Conservation (phyloP, 2,888 invertebrate species). For the Melipona bicolor region DNA sequence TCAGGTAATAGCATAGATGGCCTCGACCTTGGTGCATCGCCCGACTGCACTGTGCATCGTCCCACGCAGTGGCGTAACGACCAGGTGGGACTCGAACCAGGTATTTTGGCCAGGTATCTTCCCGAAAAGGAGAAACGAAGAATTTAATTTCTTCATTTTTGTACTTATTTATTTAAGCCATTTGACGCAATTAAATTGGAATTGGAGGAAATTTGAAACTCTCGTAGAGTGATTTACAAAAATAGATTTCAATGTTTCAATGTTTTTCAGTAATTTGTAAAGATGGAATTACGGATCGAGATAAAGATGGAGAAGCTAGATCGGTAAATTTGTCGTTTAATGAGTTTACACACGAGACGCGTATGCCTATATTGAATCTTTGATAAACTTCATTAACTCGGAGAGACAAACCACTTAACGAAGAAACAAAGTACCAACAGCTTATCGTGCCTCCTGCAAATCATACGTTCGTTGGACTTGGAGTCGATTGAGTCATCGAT, state of each 20-base stretch:
- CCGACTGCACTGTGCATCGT: constrained; percentile 67
- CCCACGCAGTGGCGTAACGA: constrained; percentile 60
- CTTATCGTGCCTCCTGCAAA: constrained; percentile 22
- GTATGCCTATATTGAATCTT: background rate
- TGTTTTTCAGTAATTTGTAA: background rate
- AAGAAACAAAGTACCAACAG: background rate
- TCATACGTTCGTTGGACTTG: constrained; percentile 29
- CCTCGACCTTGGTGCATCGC: constrained; percentile 75
- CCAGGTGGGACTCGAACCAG: constrained; percentile 37
- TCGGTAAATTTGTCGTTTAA: background rate
- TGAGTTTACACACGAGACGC: background rate
- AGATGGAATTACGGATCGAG: background rate
- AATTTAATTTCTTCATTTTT: too few relatives aligned
- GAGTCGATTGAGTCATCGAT: constrained; percentile 72
- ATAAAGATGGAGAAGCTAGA: background rate
- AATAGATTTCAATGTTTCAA: background rate
- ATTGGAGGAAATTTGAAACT: background rate
- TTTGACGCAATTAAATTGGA: background rate
- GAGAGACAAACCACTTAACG: background rate
- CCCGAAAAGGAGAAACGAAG: background rate
- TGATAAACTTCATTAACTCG: background rate
- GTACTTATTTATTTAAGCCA: background rate
- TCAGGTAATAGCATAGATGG: constrained; percentile 62
- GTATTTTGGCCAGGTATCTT: constrained; percentile 24
- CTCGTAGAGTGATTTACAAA: background rate